A percentile compares a stretch with the other conserved stretches of the same genome.
These are phyloP conservation scores for Anadara kagoshimensis DNA, from an alignment of 1,140 invertebrate species.

Conservation along the genomic window DNA sequence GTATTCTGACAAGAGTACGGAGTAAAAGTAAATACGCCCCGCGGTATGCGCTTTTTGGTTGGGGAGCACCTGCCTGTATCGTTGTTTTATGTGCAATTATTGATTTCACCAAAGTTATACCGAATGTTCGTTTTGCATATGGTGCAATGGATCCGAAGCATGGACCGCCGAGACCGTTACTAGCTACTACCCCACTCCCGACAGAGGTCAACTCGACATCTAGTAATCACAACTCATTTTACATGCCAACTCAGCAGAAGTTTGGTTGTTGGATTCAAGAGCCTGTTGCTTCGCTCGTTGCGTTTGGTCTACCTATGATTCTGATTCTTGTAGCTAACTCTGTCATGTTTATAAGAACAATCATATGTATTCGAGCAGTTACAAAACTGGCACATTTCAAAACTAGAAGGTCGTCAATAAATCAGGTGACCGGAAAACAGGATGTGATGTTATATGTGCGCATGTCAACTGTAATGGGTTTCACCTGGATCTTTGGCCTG, in stretches of 20 bases:
- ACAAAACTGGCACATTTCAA: conserved; percentile 50
- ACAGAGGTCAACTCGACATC: background rate
- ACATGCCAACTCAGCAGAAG: conserved; percentile 16
- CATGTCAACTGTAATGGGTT: conserved; percentile 74
- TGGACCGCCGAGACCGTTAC: background rate
- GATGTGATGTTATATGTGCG: conserved; percentile 78
- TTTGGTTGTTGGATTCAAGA: conserved; percentile 75
- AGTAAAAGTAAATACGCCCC: conserved; percentile 71
- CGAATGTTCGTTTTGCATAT: conserved; percentile 55
- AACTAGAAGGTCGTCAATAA: conserved; percentile 46
- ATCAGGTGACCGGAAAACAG: conserved; percentile 58
- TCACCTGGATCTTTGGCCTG: conserved; percentile 74
- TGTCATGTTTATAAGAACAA: conserved; percentile 69
- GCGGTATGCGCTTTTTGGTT: conserved; percentile 77
- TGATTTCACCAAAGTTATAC: conserved; percentile 72
- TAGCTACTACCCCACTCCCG: too few species aligned
- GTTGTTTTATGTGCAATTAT: conserved; percentile 74
- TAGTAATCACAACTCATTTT: conserved; percentile 6
- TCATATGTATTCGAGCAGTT: conserved; percentile 76
- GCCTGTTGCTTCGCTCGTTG: conserved; percentile 64
- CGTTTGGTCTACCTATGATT: conserved; percentile 72
- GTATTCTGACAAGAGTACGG: conserved; percentile 47
- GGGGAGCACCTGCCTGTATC: conserved; percentile 76
- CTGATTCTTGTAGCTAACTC: conserved; percentile 69
- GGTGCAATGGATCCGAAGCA: conserved; percentile 40